These are phyloP conservation scores for Pogoniulus pusillus DNA, from an alignment of 2,797 vertebrate species.

Conservation along the genomic window DNA sequence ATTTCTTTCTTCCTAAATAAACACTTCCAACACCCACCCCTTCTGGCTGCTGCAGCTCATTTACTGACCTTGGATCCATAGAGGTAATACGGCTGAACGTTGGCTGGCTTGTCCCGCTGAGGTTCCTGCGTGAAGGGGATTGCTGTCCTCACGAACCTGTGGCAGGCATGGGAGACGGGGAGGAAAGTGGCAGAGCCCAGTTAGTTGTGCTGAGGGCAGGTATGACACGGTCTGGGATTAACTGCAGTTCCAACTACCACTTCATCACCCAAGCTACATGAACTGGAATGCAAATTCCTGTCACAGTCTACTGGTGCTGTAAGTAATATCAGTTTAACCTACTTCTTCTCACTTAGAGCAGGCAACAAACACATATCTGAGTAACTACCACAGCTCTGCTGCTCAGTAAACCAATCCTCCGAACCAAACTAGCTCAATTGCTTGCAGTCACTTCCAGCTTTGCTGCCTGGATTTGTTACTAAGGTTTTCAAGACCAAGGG, in stretches of 20 bases:
- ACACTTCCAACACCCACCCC: neutral
- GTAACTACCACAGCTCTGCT: neutral
- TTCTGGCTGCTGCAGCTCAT: neutral
- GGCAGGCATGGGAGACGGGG: neutral
- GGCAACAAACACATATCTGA: neutral
- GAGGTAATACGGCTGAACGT: slow-evolving; percentile 98
- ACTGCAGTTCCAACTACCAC: neutral
- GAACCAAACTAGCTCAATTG: neutral
- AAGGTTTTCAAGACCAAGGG: neutral
- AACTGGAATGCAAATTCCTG: neutral
- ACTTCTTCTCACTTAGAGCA: neutral
- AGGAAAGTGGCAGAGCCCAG: neutral
- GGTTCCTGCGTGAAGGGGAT: slow-evolving; percentile 99
- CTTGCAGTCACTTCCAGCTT: neutral
- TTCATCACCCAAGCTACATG: neutral
- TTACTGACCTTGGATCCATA: slow-evolving; percentile 95
- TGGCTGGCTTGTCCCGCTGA: slow-evolving; percentile 97
- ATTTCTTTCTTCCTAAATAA: slow-evolving; percentile 38
- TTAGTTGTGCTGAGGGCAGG: neutral
- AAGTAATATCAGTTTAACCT: neutral
- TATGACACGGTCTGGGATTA: rapidly evolving
- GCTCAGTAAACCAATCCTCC: neutral
- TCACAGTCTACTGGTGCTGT: neutral
- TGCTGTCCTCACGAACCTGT: slow-evolving; percentile 93
- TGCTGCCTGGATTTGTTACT: neutral